Evolutionary conservation across 2,113 vertebrate genomes (phyloP).

Genomic region (Athene cunicularia): DNA sequence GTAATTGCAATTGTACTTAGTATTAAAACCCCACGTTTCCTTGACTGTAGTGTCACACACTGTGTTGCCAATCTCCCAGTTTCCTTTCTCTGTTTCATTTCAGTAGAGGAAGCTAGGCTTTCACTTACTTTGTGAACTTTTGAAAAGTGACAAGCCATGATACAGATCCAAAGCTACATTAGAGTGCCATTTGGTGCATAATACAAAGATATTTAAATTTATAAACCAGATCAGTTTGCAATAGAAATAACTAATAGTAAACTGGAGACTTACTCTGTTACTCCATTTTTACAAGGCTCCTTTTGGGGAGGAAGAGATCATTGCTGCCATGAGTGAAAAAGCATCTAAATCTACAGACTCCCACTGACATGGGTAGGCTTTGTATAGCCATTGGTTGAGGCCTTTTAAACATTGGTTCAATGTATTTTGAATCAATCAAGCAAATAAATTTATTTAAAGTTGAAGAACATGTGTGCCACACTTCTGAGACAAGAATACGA

Average conservation of each 20-base stretch:
- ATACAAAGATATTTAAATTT: not conserved
- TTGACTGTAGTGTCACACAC: not conserved
- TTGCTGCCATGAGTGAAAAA: not conserved
- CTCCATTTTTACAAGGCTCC: not conserved
- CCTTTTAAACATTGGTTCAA: not conserved
- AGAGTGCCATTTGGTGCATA: not conserved
- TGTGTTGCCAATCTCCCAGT: not conserved
- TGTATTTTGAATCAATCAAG: not conserved
- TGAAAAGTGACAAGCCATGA: not conserved
- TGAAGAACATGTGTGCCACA: fast-evolving
- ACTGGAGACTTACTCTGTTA: not conserved
- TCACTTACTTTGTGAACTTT: not conserved
- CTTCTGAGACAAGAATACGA: not conserved
- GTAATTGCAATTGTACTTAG: not conserved
- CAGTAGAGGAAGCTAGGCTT: not conserved
- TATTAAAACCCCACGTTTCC: not conserved
- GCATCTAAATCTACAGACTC: not conserved
- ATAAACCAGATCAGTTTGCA: not conserved
- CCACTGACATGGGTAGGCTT: fast-evolving
- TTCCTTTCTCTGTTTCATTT: not conserved
- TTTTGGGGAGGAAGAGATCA: not conserved
- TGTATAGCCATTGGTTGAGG: not conserved
- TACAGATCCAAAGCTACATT: not conserved
- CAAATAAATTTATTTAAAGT: not conserved
- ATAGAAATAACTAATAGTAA: not conserved